These are phyloP conservation scores for Dysidea cf. avara DNA, from an alignment of 37 sponge, comb jelly and placozoan species.

Conservation along the genomic window DNA sequence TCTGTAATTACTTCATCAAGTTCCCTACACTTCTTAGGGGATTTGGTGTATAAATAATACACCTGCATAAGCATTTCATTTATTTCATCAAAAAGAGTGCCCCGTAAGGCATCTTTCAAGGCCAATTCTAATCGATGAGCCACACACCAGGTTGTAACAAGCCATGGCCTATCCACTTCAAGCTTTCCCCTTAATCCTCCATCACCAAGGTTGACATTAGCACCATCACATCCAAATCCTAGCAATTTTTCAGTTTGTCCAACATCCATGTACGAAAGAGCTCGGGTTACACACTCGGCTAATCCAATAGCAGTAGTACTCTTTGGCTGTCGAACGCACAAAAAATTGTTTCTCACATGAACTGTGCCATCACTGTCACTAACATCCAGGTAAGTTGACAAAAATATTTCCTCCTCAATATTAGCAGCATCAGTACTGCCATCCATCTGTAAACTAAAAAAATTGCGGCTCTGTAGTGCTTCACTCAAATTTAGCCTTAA, in stretches of 20 bases:
- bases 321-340: too few species aligned
- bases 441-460: slow-evolving; percentile 45
- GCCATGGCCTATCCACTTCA: slow-evolving; percentile 30
- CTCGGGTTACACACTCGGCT: too few species aligned
- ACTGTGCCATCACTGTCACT: slow-evolving; percentile 30
- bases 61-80: slow-evolving; percentile 40
- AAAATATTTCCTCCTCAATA: slow-evolving; percentile 31
- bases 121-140: slow-evolving; percentile 44
- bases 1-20: slow-evolving; percentile 20
- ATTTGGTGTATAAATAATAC: slow-evolving; percentile 39
- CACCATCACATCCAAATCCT: slow-evolving; percentile 49
- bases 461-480: slow-evolving; percentile 1
- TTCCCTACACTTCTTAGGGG: slow-evolving; percentile 39
- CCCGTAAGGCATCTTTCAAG: slow-evolving; percentile 43
- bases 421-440: slow-evolving; percentile 42
- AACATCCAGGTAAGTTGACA: slow-evolving; percentile 33
- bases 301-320: slow-evolving; percentile 24
- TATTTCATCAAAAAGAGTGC: slow-evolving; percentile 19
- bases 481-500: background rate
- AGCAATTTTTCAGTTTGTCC: slow-evolving; percentile 35
- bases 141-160: slow-evolving; percentile 47
- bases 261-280: slow-evolving; percentile 10
- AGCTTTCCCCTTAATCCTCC: slow-evolving; percentile 31
- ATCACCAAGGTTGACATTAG: slow-evolving; percentile 41
- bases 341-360: slow-evolving; percentile 30